A percentile compares a stretch with the other conserved stretches of the same genome.
phyloP scores from a whole-genome alignment of 2,113 vertebrate species.

The Menidia beryllina region DNA sequence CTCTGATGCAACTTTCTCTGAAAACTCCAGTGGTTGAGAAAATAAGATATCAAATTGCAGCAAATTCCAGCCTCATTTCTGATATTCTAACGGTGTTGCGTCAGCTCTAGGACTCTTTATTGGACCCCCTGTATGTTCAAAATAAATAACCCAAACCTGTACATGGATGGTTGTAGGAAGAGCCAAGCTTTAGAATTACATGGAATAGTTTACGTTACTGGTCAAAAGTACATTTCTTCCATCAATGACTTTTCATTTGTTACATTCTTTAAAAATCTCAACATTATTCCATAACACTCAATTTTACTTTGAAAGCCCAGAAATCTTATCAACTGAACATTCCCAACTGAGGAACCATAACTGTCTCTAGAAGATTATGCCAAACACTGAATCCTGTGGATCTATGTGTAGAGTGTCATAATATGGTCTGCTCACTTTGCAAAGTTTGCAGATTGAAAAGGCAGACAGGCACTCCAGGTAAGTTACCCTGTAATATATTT shows the following conservation, averaged over 20 bases:
- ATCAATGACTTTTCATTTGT: background rate
- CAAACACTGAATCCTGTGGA: slow-evolving; percentile 7
- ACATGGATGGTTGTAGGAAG: too few relatives aligned
- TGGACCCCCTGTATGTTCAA: background rate
- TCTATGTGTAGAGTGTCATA: slow-evolving; percentile 6
- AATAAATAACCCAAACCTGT: background rate
- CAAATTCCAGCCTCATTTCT: background rate
- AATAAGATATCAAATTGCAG: slow-evolving; percentile 12
- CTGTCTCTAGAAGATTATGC: slow-evolving; percentile 12
- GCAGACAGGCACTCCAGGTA: slow-evolving; percentile 26
- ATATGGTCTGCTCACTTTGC: slow-evolving; percentile 31
- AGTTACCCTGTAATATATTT: slow-evolving; percentile 13
- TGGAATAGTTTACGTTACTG: background rate
- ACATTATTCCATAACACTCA: background rate
- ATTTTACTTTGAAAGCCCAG: slow-evolving; percentile 10
- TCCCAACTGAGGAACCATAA: background rate
- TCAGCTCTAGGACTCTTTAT: background rate
- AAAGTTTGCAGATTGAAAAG: slow-evolving; percentile 28
- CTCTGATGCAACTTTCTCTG: background rate
- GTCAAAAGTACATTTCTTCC: background rate
- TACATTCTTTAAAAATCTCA: background rate
- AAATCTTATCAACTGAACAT: slow-evolving; percentile 2
- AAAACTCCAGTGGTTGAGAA: slow-evolving; percentile 13
- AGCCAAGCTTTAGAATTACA: background rate
- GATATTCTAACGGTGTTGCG: background rate